Base-by-base conservation (phyloP, 2,113 vertebrate species). In the Nipponia nippon region DNA sequence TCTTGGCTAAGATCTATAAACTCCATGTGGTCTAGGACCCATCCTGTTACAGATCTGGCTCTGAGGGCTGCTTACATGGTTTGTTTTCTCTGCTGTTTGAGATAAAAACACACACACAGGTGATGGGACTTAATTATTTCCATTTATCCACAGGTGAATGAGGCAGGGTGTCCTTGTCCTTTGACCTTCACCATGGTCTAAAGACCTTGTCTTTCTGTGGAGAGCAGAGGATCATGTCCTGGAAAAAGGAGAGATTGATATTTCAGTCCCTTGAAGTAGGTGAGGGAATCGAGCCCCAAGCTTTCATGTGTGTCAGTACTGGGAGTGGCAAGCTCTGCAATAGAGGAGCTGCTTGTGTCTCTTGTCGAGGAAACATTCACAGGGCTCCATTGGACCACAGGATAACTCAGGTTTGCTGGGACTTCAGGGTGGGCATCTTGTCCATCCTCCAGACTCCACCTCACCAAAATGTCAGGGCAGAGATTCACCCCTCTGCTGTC, bases 401-500 rank as follows among this genome's bases (percentile, higher is more conserved):
- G 16, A 42, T 77, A 85, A 52, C 6, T 84, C 10, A 36, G 40
- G 27, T 49, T 91, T 83, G 16, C 16, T 2, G 5, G 25, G 16
- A 49, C 61, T 76, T 85, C 11, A 8, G 2, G 1, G 13, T 1
- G 5, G 3, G 4, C 30, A 30, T 61, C 14, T 53, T 40, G 0
- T 58, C 42, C 30, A 3, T n/a, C 9, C 26, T 91, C 16, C 44
- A 87, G 49, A 46, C 13, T 72, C 30, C 36, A 70, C 16, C 34
- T 79, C 55, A 67, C 7, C 38, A 75, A 67, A 90, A 76, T 47
- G 11, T 21, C 17, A 62, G 53, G 11, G 30, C 11, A 80, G 17
- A 16, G 36, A 52, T 53, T 88, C 26, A 44, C 7, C 8, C 13
- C 3, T 79, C 53, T 75, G n/a, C 32, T 79, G 7, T 27, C 40